Evolutionary conservation across 2,888 invertebrate genomes (phyloP), one percentile per base, ranked within the genome.

Genomic region (Venustoraphidia nigricollis): DNA sequence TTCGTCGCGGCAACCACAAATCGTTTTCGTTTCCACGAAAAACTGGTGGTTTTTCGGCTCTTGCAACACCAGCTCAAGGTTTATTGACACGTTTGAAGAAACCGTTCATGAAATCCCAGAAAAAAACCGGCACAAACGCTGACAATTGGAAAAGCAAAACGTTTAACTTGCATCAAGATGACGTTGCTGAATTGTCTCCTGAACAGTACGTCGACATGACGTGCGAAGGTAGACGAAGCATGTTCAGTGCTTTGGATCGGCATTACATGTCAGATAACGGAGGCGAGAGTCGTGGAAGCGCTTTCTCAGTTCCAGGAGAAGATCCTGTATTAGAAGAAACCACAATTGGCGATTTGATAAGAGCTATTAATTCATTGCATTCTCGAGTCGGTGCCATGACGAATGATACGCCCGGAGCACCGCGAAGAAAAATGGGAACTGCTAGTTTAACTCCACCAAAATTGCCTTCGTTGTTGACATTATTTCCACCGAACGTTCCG

Each of bases 281-380:
- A 1, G 60, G 60, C 2, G 56, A 47, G 38, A 41, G 40, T 13
- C 36, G 46, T 8, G 47, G 50, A 10, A 50, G 52, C 3, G 48
- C 52, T 42, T 55, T 56, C 4, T 52, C 53, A 5, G 44, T 52
- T 2, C 49, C 57, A 10, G 42, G 42, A 11, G 74, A 76, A 56
- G 71, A 76, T 8, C 74, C 75, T 57, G 75, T 87, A 10, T 67
- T 89, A 48, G 89, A 89, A 63, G 81, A 86, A 57, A 89, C 89
- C 0, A 85, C 87, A 17, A 73, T 90, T 10, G 89, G 87, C 1
- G 88, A 90, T 65, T 74, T 90, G 47, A 72, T 90, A 34, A 71
- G 87, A 48, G 87, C 86, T 0, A 66, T 90, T 44, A 81, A 85
- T 43, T 76, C 79, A n/a, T 69, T 88, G 34, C 77, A 77, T 53